Evolutionary conservation across 2,113 vertebrate species (phyloP).

Genomic region (Tupaia tana): DNA sequence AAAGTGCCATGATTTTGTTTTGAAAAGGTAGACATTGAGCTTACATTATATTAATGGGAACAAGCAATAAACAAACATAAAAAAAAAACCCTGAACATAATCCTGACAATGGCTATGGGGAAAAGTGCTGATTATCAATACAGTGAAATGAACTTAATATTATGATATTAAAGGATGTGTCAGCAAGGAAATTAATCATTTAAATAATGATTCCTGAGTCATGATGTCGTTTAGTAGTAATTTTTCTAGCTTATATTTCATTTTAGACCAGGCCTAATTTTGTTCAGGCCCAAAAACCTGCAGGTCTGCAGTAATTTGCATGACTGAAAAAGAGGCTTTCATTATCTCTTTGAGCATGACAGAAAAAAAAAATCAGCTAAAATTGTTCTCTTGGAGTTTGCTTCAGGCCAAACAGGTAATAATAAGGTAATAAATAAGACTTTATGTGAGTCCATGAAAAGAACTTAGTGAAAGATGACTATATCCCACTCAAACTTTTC

Average conservation of each 20-base stretch:
- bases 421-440: slow-evolving; percentile 74
- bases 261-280: slow-evolving; percentile 52
- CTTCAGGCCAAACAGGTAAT: slow-evolving; percentile 68
- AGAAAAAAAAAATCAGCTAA: slow-evolving; percentile 40
- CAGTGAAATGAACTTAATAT: neutral
- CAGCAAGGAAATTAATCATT: neutral
- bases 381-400: slow-evolving; percentile 69
- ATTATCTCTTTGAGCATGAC: slow-evolving; percentile 54
- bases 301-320: slow-evolving; percentile 50
- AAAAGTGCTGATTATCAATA: neutral
- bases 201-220: neutral
- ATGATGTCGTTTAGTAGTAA: neutral
- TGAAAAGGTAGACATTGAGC: neutral
- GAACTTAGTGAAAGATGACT: slow-evolving; percentile 60
- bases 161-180: neutral
- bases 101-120: neutral
- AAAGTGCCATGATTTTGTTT: neutral
- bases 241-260: slow-evolving; percentile 21
- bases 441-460: slow-evolving; percentile 54
- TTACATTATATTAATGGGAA: neutral
- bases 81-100: neutral
- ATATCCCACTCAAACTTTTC: slow-evolving; percentile 21
- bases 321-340: slow-evolving; percentile 56
- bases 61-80: neutral
- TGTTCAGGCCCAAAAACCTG: slow-evolving; percentile 23